Evolutionary conservation across 2,113 vertebrate species (phyloP).

Genomic region (Gobio gobio): DNA sequence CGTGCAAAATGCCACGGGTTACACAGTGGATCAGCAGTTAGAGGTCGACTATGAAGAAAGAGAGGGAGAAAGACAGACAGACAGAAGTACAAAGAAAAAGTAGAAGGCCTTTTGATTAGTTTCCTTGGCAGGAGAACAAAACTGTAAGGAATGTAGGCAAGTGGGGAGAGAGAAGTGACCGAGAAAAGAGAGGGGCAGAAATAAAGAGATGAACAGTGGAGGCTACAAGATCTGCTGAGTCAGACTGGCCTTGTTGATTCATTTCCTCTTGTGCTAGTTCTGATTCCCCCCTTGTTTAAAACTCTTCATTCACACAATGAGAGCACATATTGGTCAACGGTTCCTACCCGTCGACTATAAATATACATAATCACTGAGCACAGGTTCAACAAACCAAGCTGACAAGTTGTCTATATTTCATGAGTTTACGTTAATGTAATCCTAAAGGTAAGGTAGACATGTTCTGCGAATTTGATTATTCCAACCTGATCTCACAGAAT

Average conservation of each 20-base stretch:
- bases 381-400: neutral
- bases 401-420: neutral
- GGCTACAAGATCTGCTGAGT: slow-evolving; percentile 58
- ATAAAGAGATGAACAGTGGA: slow-evolving; percentile 31
- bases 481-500: too few species aligned
- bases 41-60: slow-evolving; percentile 30
- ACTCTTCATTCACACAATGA: neutral
- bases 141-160: slow-evolving; percentile 83
- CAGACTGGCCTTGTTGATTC: slow-evolving; percentile 64
- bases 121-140: slow-evolving; percentile 89
- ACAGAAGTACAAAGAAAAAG: slow-evolving; percentile 75
- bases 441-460: neutral
- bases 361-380: neutral
- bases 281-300: slow-evolving; percentile 20
- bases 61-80: slow-evolving; percentile 66
- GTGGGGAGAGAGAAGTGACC: slow-evolving; percentile 81
- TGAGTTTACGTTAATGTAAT: neutral
- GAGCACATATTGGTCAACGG: neutral
- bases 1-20: slow-evolving; percentile 53
- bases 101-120: slow-evolving; percentile 84
- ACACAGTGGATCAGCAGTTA: slow-evolving; percentile 42
- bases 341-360: neutral
- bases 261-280: slow-evolving; percentile 64
- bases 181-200: slow-evolving; percentile 65
- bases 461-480: neutral